phyloP scores from a whole-genome alignment of 2,888 invertebrate species.

The Apodemia zela region DNA sequence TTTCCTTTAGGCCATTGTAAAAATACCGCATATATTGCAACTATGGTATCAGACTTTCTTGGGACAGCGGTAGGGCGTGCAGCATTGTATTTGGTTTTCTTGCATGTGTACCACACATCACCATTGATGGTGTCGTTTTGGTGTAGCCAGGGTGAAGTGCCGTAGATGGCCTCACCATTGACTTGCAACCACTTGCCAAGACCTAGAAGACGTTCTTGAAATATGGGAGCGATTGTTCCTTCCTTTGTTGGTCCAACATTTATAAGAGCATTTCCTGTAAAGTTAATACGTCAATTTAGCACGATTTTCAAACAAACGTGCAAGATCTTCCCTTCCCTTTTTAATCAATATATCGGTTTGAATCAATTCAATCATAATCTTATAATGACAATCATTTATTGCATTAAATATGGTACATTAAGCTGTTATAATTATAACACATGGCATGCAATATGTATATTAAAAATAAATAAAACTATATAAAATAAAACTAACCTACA shows the following conservation, averaged over 20 bases:
- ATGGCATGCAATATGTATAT: too few species aligned
- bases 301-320: neutral
- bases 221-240: constrained; percentile 91
- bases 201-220: constrained; percentile 89
- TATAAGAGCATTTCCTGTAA: constrained; percentile 86
- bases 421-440: too few species aligned
- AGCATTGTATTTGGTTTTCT: constrained; percentile 43
- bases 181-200: constrained; percentile 89
- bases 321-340: too few species aligned
- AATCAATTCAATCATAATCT: too few species aligned
- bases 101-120: constrained; percentile 87
- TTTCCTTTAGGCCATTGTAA: constrained; percentile 85
- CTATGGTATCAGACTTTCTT: constrained; percentile 37
- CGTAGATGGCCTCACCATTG: constrained; percentile 95
- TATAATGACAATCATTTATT: too few species aligned
- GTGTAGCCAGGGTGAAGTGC: constrained; percentile 86
- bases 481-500: too few species aligned
- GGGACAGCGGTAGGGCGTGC: constrained; percentile 43
- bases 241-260: constrained; percentile 95
- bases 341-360: too few species aligned
- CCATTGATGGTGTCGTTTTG: constrained; percentile 90
- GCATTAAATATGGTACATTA: too few species aligned
- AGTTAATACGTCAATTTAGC: neutral
- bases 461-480: too few species aligned
- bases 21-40: constrained; percentile 83